Conservation (phyloP, 2,888 invertebrate genomes). For the Phalangium opilio region DNA sequence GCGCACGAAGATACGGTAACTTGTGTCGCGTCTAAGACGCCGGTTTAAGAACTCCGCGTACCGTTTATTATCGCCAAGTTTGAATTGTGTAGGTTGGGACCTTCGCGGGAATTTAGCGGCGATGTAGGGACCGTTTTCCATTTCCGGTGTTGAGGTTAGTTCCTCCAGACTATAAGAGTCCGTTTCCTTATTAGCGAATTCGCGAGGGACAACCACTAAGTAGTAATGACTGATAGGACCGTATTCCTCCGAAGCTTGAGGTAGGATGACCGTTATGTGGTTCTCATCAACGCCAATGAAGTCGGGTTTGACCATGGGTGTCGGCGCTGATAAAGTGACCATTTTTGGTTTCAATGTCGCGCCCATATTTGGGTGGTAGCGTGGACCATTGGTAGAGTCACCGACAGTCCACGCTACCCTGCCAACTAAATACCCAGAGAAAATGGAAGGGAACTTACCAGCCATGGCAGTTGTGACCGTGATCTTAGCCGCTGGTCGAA, state of each 20-base stretch:
- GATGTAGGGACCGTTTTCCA: conserved; percentile 52
- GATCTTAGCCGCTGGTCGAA: conserved; percentile 78
- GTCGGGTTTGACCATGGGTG: conserved; percentile 89
- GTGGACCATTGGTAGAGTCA: no score
- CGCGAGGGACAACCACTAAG: conserved; percentile 85
- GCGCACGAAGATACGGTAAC: conserved; percentile 78
- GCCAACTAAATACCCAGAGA: no score
- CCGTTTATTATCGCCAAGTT: conserved; percentile 72
- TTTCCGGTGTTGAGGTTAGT: conserved; percentile 45
- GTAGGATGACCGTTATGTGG: conserved; percentile 60
- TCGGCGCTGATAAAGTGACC: no score
- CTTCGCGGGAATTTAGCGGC: conserved; percentile 83
- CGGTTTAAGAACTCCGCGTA: conserved; percentile 78
- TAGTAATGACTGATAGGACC: conserved; percentile 96
- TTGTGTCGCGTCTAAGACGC: conserved; percentile 60
- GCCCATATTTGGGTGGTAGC: no score
- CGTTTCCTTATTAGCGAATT: conserved; percentile 41
- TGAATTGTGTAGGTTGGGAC: conserved; percentile 80
- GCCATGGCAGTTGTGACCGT: conserved; percentile 93
- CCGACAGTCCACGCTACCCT: no score
- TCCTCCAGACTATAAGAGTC: conserved; percentile 24
- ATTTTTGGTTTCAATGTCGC: no score
- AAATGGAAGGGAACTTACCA: conserved; percentile 4
- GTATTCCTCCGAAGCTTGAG: conserved; percentile 93
- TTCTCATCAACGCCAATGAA: conserved; percentile 19